A percentile compares a stretch with the other conserved stretches of the same genome.
Evolutionary conservation across 1,140 invertebrate genomes (phyloP).

Genomic region (Acyrthosiphon pisum): DNA sequence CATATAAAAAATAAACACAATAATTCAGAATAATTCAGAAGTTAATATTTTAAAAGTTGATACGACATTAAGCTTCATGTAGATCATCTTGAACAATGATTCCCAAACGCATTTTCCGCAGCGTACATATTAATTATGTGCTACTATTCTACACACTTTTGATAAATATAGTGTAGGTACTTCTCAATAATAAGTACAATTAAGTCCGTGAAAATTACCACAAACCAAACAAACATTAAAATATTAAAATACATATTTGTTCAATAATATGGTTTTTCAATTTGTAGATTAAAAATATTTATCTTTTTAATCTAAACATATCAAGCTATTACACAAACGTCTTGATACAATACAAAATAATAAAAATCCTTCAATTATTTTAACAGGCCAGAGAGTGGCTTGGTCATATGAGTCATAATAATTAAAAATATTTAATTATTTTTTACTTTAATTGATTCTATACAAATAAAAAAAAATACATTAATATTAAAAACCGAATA

Average conservation of each 20-base stretch:
- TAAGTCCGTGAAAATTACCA: not conserved
- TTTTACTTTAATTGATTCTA: not conserved
- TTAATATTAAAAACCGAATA: not conserved
- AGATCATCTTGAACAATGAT: not conserved
- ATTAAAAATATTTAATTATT: not conserved
- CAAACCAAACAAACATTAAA: too few relatives aligned
- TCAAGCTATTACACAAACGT: too few relatives aligned
- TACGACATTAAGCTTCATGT: not conserved
- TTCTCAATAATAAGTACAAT: not conserved
- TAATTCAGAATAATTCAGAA: not conserved
- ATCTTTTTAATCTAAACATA: too few relatives aligned
- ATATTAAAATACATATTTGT: too few relatives aligned
- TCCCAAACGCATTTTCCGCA: not conserved
- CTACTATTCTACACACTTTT: not conserved
- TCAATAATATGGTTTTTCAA: too few relatives aligned
- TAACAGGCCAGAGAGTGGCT: not conserved
- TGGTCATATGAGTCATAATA: not conserved
- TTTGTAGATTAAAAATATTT: too few relatives aligned
- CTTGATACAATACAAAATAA: not conserved
- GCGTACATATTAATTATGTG: not conserved
- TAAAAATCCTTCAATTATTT: not conserved
- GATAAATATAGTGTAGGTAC: not conserved
- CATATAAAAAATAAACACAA: not conserved
- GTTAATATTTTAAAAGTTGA: not conserved
- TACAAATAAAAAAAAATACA: not conserved